Conservation (phyloP, 2,888 invertebrate genomes). For the Kryphioiulus occultus region DNA sequence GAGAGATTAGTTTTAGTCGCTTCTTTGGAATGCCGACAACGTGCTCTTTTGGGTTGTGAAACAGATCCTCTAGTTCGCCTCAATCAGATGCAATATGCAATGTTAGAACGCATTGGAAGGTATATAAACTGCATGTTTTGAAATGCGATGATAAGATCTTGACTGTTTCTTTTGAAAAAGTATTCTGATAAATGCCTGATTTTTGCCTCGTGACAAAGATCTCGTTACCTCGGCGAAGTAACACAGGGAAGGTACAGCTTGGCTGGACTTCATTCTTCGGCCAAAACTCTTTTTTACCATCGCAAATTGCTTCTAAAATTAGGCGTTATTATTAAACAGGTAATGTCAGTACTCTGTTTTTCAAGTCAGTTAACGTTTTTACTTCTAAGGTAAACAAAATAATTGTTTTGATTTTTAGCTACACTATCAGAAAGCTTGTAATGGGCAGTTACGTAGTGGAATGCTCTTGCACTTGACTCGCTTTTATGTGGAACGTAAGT, state of each 20-base stretch:
- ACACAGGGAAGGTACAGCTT: constrained; percentile 72
- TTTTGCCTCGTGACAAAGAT: constrained; percentile 57
- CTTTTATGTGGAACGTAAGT: constrained; percentile 70
- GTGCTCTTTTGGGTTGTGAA: constrained; percentile 67
- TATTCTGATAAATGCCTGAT: not conserved
- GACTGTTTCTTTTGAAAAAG: not conserved
- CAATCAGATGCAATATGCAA: constrained; percentile 70
- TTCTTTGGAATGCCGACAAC: constrained; percentile 69
- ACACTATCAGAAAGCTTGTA: constrained; percentile 55
- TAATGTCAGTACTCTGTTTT: constrained; percentile 53
- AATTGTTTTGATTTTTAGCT: constrained; percentile 17
- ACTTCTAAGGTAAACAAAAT: not conserved
- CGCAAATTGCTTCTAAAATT: constrained; percentile 70
- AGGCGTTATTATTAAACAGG: constrained; percentile 72
- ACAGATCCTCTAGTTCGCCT: constrained; percentile 65
- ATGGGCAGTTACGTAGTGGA: constrained; percentile 55
- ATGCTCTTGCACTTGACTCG: constrained; percentile 60
- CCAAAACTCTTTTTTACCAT: constrained; percentile 71
- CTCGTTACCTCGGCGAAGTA: constrained; percentile 74
- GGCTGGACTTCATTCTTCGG: constrained; percentile 56
- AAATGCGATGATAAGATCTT: not conserved
- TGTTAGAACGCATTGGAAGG: constrained; percentile 78
- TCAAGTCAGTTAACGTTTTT: not conserved
- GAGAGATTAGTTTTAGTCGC: constrained; percentile 75
- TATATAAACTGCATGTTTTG: constrained; percentile 51